A percentile compares a stretch with the other conserved stretches of the same genome.
Conservation (phyloP, 1,140 invertebrate genomes). For the Xylocopa sonorina region DNA sequence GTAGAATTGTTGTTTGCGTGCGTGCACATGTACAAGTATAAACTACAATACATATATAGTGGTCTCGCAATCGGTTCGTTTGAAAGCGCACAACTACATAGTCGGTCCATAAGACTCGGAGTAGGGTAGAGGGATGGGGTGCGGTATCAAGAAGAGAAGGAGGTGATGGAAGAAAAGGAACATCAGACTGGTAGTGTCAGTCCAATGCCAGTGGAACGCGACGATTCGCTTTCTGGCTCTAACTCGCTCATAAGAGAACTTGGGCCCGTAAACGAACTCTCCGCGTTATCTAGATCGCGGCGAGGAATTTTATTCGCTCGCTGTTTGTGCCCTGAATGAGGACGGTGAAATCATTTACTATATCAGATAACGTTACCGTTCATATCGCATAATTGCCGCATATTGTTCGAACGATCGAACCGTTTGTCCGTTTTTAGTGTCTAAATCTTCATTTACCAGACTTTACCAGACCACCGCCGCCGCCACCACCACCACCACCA, state of each 20-base stretch:
- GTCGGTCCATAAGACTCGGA: not conserved
- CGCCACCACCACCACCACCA: not conserved
- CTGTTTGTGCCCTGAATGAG: slow-evolving; percentile 8
- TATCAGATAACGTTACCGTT: not conserved
- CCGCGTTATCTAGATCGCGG: not conserved
- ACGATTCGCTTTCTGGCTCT: slow-evolving; percentile 26
- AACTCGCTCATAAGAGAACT: slow-evolving; percentile 17
- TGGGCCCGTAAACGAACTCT: not conserved
- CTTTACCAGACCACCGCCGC: slow-evolving; percentile 9
- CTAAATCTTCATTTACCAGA: slow-evolving; percentile 9
- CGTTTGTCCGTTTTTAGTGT: slow-evolving; percentile 4
- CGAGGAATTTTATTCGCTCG: not conserved
- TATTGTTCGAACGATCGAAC: not conserved
- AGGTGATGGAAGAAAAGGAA: slow-evolving; percentile 55
- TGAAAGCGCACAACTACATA: not conserved
- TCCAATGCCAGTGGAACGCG: slow-evolving; percentile 59
- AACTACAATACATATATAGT: not conserved
- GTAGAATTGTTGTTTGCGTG: too few relatives aligned
- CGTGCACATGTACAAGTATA: too few relatives aligned
- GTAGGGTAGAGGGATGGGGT: not conserved
- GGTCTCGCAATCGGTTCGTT: slow-evolving; percentile 12
- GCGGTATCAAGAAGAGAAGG: slow-evolving; percentile 34
- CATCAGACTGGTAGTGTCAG: slow-evolving; percentile 27
- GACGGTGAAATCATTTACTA: not conserved
- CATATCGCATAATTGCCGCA: too few relatives aligned